Evolutionary conservation across 2,797 vertebrate species (phyloP).

Genomic region (Melanitta fusca): DNA sequence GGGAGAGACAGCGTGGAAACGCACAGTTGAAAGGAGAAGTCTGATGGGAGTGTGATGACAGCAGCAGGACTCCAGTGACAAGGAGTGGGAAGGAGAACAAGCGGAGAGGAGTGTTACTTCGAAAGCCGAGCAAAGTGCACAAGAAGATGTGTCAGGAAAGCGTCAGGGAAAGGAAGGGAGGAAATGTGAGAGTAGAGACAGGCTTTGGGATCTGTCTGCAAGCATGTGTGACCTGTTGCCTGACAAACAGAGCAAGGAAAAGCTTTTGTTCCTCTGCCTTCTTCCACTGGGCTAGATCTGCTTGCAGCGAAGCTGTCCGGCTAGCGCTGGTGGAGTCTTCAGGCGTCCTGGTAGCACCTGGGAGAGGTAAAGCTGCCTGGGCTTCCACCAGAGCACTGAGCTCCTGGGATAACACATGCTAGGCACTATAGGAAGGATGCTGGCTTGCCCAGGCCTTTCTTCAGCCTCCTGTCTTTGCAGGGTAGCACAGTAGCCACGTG

Average conservation of each 20-base stretch:
- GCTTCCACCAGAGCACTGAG: neutral
- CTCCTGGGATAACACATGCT: accelerated
- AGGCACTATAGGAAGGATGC: no score
- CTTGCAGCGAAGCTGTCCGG: neutral
- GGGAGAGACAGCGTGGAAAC: constrained; percentile 69
- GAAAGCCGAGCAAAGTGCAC: constrained; percentile 71
- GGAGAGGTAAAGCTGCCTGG: neutral
- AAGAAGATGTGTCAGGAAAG: constrained; percentile 68
- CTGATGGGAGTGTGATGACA: constrained; percentile 74
- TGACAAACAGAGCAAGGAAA: constrained; percentile 5
- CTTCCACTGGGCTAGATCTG: neutral
- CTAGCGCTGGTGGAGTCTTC: neutral
- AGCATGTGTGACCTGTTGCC: constrained; percentile 57
- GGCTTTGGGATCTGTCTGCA: constrained; percentile 54
- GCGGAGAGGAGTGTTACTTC: constrained; percentile 68
- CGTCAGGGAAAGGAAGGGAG: constrained; percentile 41
- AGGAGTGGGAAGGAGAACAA: constrained; percentile 74
- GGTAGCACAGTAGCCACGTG: neutral
- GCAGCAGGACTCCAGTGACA: constrained; percentile 72
- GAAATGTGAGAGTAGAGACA: constrained; percentile 53
- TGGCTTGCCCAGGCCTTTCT: neutral
- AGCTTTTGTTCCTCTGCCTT: neutral
- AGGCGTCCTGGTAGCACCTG: accelerated
- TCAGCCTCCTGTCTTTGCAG: neutral
- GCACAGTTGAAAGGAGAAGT: constrained; percentile 69